Base-by-base conservation (phyloP, 2,888 invertebrate genomes). In the Aporophyla lueneburgensis region DNA sequence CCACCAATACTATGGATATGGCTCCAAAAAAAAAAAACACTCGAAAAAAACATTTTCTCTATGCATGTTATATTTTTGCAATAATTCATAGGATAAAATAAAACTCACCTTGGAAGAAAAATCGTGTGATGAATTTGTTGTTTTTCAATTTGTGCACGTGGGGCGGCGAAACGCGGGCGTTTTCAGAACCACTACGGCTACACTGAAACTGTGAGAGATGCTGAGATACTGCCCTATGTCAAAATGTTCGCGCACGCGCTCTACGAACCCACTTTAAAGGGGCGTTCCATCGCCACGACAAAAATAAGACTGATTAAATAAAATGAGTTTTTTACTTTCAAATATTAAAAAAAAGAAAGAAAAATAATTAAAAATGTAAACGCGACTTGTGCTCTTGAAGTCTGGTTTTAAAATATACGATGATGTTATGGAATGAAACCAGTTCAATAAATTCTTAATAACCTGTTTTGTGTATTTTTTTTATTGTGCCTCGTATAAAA, bases 221-320 rank as follows among this genome's bases (percentile, higher is more conserved):
- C 90, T 91, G 91, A 67, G 74, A 53, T 69, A 78, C 79, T 75
- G 66, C 76, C 80, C 83, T 88, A 89, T 91, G 88, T 90, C 90
- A 89, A 89, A 91, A 89, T 86, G 78, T 86, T 81, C 88, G 89
- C 93, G 93, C 93, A 92, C 89, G 94, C 94, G 93, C 84, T 61
- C 49, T 71, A 1, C 40, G 24, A 62, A 79, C 74, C 65, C 46
- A 62, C 59, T 83, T 83, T 88, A 88, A 87, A 78, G 83, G 27
- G 59, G 53, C 75, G 81, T 89, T 88, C 72, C 76, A 70, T 56
- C 67, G 53, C 12, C 40, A 69, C 89, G 84, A 78, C 71, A 46
- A 74, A 63, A 61, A 53, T 61, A 68, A 72, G 49, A n/a, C 14
- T n/a, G 40, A 21, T 33, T 21, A 24, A 21, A n/a, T 4, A 5